Conservation (phyloP, 1,140 invertebrate genomes). For the Cecropterus lyciades region DNA sequence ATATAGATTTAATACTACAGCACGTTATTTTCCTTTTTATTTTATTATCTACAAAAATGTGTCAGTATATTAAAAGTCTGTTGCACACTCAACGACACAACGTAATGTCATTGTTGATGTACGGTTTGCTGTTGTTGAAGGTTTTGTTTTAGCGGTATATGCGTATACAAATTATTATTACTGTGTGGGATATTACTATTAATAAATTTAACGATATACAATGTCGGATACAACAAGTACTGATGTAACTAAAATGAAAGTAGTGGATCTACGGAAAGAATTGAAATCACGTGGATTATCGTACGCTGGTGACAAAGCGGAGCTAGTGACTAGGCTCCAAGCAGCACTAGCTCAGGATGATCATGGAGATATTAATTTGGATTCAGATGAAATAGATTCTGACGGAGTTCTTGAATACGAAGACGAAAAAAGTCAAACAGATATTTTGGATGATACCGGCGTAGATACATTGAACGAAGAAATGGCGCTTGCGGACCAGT, state of each 20-base stretch:
- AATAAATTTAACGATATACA: background rate
- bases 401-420: conserved; percentile 85
- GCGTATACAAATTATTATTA: background rate
- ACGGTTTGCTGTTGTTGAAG: background rate
- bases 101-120: too few relatives aligned
- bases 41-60: too few relatives aligned
- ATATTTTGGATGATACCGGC: conserved; percentile 74
- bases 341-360: conserved; percentile 84
- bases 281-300: conserved; percentile 90
- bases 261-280: conserved; percentile 91
- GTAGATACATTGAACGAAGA: conserved; percentile 75
- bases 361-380: conserved; percentile 72
- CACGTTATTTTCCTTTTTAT: too few relatives aligned
- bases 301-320: conserved; percentile 91
- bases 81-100: too few relatives aligned
- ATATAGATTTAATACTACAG: too few relatives aligned
- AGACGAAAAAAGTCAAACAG: conserved; percentile 82
- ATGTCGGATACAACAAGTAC: conserved; percentile 71
- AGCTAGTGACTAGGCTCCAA: conserved; percentile 90
- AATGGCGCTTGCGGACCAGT: conserved; percentile 69
- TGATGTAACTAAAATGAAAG: conserved; percentile 84
- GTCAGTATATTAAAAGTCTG: too few relatives aligned
- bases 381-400: conserved; percentile 80
- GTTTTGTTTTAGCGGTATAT: background rate
- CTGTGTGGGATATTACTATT: background rate